Percentiles rank a stretch among this genome's conserved stretches.
Conservation (phyloP, 2,113 vertebrate species). For the Murina feae region DNA sequence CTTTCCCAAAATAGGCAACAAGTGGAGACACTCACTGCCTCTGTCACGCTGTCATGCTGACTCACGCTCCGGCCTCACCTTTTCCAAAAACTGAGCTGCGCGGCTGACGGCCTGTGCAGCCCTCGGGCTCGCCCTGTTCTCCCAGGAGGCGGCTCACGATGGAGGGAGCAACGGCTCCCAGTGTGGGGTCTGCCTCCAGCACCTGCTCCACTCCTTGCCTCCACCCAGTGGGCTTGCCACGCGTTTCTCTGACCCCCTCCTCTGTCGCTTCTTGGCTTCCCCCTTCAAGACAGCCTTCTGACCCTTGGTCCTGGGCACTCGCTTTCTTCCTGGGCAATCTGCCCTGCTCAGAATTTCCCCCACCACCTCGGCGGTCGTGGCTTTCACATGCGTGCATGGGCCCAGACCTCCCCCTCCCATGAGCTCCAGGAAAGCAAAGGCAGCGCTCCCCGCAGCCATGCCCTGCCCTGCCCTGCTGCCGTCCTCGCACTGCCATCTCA, state of each 20-base stretch:
- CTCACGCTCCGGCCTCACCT: slow-evolving; percentile 51
- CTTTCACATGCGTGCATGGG: not conserved
- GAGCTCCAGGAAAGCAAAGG: not conserved
- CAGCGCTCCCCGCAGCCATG: not conserved
- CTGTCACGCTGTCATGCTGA: slow-evolving; percentile 56
- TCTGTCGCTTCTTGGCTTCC: not conserved
- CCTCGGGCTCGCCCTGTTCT: not conserved
- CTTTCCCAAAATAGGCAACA: slow-evolving; percentile 78
- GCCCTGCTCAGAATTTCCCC: not conserved
- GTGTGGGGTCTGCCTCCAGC: not conserved
- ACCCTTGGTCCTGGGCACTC: not conserved
- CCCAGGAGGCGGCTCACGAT: rapidly evolving
- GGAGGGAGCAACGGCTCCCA: not conserved
- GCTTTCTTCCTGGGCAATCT: not conserved
- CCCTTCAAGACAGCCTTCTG: not conserved
- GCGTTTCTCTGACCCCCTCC: not conserved
- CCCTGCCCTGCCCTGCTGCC: not conserved
- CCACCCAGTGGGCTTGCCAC: not conserved
- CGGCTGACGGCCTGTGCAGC: not conserved
- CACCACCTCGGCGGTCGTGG: not conserved
- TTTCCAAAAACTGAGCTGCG: slow-evolving; percentile 26
- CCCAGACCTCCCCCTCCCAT: not conserved
- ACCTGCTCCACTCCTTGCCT: not conserved
- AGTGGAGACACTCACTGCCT: slow-evolving; percentile 36
- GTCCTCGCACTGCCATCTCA: not conserved